Base-by-base conservation (phyloP, 2,888 invertebrate species). In the Ecliptopera silaceata region DNA sequence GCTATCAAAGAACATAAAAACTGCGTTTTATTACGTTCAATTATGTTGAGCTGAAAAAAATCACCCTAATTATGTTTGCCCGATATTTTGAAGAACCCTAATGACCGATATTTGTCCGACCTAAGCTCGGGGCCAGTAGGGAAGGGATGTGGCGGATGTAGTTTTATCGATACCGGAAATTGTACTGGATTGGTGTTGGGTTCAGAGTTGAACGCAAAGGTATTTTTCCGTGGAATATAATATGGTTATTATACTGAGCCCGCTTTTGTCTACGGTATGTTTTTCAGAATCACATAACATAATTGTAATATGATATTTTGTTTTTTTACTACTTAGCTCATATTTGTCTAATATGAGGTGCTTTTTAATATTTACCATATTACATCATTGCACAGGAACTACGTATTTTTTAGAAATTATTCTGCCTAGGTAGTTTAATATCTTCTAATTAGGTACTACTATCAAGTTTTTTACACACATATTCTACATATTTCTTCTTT, bases 41-140 rank as follows among this genome's bases (percentile, higher is more conserved):
- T 39, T 26, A 39, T 18, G 22, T 18, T 18, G 41, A n/a, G 39
- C 31, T 50, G 45, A 39, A 46, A 62, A 61, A 60, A 56, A 53
- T 49, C 20, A 4, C 46, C 39, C 56, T 60, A 62, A 64, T 64
- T 60, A 62, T 53, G 48, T 57, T 31, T 44, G 31, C 44, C 42
- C 58, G 51, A 62, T 64, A 65, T 61, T 63, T 60, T 61, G 56
- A 59, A 61, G 51, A 41, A 50, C 53, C 53, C 36, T 63, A 65
- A 65, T 61, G 65, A 47, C 39, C 31, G 57, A 61, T 63, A 63
- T 65, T 65, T 65, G 59, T 65, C 61, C 57, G 22, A 51, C 39
- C 48, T 22, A 22, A 38, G n/a, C 43, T 8, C 53, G 32, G 34
- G 12, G 42, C 38, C 2, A 31, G 36, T 13, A 41, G 50, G 54